Percentiles rank a stretch among this genome's conserved stretches.
These are phyloP conservation scores for Leptinotarsa undecemlineata DNA, from an alignment of 1,140 invertebrate genomes.

Conservation along the genomic window DNA sequence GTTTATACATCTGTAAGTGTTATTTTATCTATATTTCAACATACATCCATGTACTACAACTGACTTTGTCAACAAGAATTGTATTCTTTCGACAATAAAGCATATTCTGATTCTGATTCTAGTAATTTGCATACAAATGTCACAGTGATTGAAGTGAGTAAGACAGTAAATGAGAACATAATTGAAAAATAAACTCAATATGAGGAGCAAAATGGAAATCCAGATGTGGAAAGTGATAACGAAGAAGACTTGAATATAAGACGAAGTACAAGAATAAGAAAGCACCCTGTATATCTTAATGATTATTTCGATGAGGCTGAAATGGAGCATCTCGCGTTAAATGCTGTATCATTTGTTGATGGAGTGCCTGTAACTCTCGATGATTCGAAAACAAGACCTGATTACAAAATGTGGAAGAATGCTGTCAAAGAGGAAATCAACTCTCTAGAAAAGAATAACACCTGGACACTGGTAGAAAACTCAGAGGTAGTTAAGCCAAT, in stretches of 20 bases:
- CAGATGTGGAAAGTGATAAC: not conserved
- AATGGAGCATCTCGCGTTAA: not conserved
- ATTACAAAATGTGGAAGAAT: constrained; percentile 37
- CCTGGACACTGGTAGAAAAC: constrained; percentile 35
- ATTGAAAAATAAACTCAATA: not conserved
- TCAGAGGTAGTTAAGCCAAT: constrained; percentile 32
- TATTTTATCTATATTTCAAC: too few species aligned
- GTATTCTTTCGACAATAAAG: too few species aligned
- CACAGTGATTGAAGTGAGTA: not conserved
- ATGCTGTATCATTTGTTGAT: not conserved
- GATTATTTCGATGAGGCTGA: not conserved
- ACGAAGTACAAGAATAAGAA: not conserved
- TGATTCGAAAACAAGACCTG: not conserved
- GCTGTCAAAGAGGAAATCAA: constrained; percentile 48
- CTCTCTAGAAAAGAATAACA: constrained; percentile 49
- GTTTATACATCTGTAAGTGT: too few species aligned
- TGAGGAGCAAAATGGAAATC: not conserved
- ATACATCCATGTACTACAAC: too few species aligned
- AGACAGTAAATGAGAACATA: not conserved
- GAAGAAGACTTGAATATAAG: not conserved
- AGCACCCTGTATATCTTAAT: not conserved
- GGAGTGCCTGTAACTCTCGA: constrained; percentile 8
- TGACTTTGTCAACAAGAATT: too few species aligned
- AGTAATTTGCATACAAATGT: not conserved
- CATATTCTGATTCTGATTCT: too few species aligned